Conservation (phyloP, 1,140 invertebrate species). For the Gryon sp. region DNA sequence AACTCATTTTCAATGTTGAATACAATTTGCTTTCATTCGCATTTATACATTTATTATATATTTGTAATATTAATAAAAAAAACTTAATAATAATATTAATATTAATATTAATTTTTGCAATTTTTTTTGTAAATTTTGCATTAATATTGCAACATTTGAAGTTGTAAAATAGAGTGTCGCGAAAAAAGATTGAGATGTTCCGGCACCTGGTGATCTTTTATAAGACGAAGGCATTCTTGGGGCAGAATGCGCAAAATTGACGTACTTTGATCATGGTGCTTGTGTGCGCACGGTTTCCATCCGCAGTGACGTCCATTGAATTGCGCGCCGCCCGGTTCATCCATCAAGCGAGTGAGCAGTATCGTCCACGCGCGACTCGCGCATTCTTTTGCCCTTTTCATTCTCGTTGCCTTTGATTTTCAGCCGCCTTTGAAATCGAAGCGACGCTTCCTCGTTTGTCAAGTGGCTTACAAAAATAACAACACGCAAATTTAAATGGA, state of each 20-base stretch:
- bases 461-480: conserved; percentile 43
- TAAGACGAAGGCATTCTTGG: conserved; percentile 1
- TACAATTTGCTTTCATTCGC: too few species aligned
- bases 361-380: conserved; percentile 33
- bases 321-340: conserved; percentile 43
- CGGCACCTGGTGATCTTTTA: conserved; percentile 1
- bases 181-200: not conserved
- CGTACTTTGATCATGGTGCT: conserved; percentile 41
- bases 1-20: too few species aligned
- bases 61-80: too few species aligned
- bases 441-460: conserved; percentile 57
- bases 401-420: conserved; percentile 53
- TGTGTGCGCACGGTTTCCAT: conserved; percentile 13
- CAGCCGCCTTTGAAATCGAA: conserved; percentile 57
- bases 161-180: too few species aligned
- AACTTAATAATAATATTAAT: too few species aligned
- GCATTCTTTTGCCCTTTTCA: conserved; percentile 59
- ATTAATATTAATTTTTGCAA: too few species aligned
- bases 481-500: conserved; percentile 16
- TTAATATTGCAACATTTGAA: too few species aligned
- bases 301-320: conserved; percentile 51
- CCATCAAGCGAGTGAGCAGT: conserved; percentile 41
- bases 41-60: too few species aligned
- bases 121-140: too few species aligned
- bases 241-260: conserved; percentile 17